Percentiles rank a stretch among this genome's conserved stretches.
phyloP scores from a whole-genome alignment of 2,797 vertebrate species.

The Pitangus sulphuratus region DNA sequence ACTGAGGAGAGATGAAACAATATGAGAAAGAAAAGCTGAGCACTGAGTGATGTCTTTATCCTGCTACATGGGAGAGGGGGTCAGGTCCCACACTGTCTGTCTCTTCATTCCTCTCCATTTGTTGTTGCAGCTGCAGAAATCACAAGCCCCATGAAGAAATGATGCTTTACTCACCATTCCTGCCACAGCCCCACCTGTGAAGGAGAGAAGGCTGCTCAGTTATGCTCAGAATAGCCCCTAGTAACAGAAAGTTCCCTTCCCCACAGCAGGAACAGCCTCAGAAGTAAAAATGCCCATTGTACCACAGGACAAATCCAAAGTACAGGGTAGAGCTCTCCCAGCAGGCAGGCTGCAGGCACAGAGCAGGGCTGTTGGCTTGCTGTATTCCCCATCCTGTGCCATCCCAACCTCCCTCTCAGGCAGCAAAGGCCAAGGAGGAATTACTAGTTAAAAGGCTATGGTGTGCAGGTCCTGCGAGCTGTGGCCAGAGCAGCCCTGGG shows the following conservation, averaged over 20 bases:
- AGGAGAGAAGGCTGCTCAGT: neutral
- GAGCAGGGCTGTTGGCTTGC: neutral
- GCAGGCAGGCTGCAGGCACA: neutral
- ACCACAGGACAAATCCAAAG: neutral
- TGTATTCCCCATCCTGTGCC: neutral
- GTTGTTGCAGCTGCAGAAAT: slow-evolving; percentile 6
- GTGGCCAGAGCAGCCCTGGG: neutral
- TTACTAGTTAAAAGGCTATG: neutral
- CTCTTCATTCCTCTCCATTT: neutral
- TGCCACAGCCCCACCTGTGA: slow-evolving; percentile 81
- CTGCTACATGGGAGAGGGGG: neutral
- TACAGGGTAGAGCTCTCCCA: neutral
- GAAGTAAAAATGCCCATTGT: neutral
- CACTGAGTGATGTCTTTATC: neutral
- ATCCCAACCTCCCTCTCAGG: neutral
- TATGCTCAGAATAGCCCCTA: neutral
- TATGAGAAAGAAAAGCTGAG: neutral
- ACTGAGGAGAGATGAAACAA: slow-evolving; percentile 72
- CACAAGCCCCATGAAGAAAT: neutral
- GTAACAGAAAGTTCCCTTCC: neutral
- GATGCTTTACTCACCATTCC: slow-evolving; percentile 75
- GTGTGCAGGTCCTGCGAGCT: neutral
- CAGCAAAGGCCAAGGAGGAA: neutral
- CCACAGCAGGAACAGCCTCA: neutral
- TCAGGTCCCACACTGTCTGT: neutral